Evolutionary conservation across 1,140 invertebrate species (phyloP).

Genomic region (Euwallacea fornicatus): DNA sequence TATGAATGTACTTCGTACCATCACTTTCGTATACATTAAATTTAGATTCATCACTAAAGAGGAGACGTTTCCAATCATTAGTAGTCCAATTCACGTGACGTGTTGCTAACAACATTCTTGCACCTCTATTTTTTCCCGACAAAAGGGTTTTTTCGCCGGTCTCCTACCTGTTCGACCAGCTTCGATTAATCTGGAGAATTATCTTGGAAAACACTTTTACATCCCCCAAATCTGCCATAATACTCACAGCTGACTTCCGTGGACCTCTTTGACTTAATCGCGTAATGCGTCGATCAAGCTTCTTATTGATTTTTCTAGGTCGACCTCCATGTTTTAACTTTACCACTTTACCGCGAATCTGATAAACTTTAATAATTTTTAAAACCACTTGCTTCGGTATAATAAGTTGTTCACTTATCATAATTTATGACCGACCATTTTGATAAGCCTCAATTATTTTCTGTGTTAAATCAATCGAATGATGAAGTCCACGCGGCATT

Average conservation of each 20-base stretch:
- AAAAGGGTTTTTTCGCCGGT: not conserved
- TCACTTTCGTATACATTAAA: not conserved
- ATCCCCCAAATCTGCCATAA: not conserved
- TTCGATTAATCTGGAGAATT: not conserved
- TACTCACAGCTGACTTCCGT: not conserved
- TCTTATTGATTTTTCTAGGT: not conserved
- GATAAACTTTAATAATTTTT: not conserved
- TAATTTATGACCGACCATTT: too few relatives aligned
- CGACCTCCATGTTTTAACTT: not conserved
- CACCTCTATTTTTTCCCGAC: too few relatives aligned
- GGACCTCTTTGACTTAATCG: slow-evolving; percentile 2
- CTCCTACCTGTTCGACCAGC: not conserved
- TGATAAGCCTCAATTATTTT: too few relatives aligned
- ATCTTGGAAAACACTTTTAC: not conserved
- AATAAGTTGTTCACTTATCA: not conserved
- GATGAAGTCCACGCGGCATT: too few relatives aligned
- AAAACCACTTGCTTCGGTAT: not conserved
- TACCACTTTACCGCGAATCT: slow-evolving; percentile 1
- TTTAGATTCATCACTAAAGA: slow-evolving; percentile 11
- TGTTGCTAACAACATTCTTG: too few relatives aligned
- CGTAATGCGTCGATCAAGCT: not conserved
- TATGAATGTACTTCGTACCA: not conserved
- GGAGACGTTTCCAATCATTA: not conserved
- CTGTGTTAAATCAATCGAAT: too few relatives aligned
- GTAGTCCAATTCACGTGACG: not conserved